These are phyloP conservation scores for Noctua comes DNA, from an alignment of 2,888 invertebrate species.

Conservation along the genomic window DNA sequence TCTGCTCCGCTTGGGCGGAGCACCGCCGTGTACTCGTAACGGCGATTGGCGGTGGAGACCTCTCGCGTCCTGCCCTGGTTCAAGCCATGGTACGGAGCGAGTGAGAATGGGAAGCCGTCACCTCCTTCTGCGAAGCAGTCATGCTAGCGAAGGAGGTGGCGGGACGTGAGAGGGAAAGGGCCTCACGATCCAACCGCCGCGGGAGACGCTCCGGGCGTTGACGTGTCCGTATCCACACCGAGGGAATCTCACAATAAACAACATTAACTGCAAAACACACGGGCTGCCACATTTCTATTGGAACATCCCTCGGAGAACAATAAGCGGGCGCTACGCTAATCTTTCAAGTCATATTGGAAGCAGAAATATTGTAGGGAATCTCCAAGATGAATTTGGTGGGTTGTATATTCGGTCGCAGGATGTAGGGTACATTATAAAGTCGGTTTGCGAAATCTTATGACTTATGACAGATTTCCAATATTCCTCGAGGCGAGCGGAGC, in stretches of 20 bases:
- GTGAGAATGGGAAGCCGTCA: too few relatives aligned
- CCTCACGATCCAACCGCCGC: too few relatives aligned
- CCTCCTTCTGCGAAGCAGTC: too few relatives aligned
- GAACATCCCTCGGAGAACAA: conserved; percentile 43
- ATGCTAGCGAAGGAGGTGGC: too few relatives aligned
- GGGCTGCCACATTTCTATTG: conserved; percentile 51
- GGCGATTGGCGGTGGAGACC: too few relatives aligned
- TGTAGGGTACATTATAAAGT: conserved; percentile 80
- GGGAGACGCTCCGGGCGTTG: too few relatives aligned
- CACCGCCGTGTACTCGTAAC: too few relatives aligned
- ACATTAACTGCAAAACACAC: conserved; percentile 70
- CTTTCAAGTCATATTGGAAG: conserved; percentile 60
- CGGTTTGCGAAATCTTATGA: conserved; percentile 82
- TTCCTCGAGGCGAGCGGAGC: conserved; percentile 76
- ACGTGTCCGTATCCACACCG: conserved; percentile 13
- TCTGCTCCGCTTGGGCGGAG: too few relatives aligned
- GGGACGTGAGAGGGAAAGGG: too few relatives aligned
- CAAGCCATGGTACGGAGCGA: too few relatives aligned
- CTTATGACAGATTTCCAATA: conserved; percentile 87
- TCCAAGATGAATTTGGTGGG: conserved; percentile 67
- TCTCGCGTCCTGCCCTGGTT: too few relatives aligned
- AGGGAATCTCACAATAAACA: conserved; percentile 69
- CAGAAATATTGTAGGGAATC: conserved; percentile 55
- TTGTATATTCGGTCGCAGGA: conserved; percentile 69
- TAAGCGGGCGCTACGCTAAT: conserved; percentile 47